These are phyloP conservation scores for Anguilla japonica DNA, from an alignment of 2,113 vertebrate genomes.

Conservation along the genomic window DNA sequence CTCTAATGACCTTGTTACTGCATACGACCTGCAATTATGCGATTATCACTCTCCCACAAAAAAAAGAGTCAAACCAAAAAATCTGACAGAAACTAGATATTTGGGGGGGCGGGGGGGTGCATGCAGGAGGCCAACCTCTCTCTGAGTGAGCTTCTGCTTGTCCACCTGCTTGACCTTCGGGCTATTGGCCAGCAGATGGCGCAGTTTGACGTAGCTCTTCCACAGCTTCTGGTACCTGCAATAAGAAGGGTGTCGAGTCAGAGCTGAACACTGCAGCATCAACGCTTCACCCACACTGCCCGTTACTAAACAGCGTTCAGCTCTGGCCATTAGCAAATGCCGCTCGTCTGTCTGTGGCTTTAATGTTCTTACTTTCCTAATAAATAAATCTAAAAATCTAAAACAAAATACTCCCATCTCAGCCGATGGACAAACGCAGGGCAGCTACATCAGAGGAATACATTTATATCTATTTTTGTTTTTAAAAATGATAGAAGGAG, in stretches of 20 bases:
- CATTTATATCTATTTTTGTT: too few relatives aligned
- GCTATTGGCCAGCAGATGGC: conserved; percentile 96
- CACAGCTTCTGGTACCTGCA: conserved; percentile 96
- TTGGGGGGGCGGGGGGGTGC: too few relatives aligned
- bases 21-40: too few relatives aligned
- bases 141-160: conserved; percentile 96
- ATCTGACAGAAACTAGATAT: too few relatives aligned
- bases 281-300: not conserved
- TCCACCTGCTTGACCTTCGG: conserved; percentile 98
- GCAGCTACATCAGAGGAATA: too few relatives aligned
- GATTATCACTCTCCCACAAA: not conserved
- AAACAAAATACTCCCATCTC: too few relatives aligned
- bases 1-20: too few relatives aligned
- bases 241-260: not conserved
- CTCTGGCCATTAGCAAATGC: conserved; percentile 39
- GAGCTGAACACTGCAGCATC: not conserved
- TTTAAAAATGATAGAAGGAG: too few relatives aligned
- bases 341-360: conserved; percentile 14
- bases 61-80: too few relatives aligned
- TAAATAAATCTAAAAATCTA: too few relatives aligned
- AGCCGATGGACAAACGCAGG: too few relatives aligned
- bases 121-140: conserved; percentile 77
- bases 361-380: not conserved
- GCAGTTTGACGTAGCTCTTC: conserved; percentile 98
- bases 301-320: conserved; percentile 51